Evolutionary conservation across 30 jellyfish, hydroid and myxozoan genomes (phyloP), one percentile per base, ranked within the genome.

Genomic region (Aurelia sp.): DNA sequence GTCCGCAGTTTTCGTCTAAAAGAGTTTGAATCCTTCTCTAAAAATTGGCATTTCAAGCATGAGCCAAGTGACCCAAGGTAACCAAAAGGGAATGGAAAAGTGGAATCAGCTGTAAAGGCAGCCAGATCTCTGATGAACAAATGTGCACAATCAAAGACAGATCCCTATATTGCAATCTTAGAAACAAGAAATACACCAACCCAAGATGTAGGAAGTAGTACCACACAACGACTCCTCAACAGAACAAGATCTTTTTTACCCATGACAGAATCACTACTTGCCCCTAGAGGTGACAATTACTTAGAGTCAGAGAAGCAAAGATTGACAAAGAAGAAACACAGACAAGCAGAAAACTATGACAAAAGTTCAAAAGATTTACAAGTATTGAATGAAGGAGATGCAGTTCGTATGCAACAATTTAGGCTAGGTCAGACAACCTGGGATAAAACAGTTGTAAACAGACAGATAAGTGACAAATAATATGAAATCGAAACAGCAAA

Each of bases 61-160:
- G 24, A 79, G 13, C 27, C 44, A 61, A 41, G 80, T 18, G 67
- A 41, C 63, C 90, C 90, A 24, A 50, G 81, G 31, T 47, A 79
- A 1, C 80, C 68, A 41, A 61, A 79, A 63, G 24, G 81, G 66
- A 79, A 79, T 77, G 81, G 81, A 15, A 60, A 77, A 77, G 90
- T 84, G 31, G 84, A 79, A 63, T 79, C 90, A 61, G 90, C 90
- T 19, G 90, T 30, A 40, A 79, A 79, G 63, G 74, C 90, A 60
- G 65, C 90, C 44, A 41, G 59, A 79, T 58, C 67, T 30, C 82
- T 60, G 63, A 59, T 61, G 81, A 79, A 19, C 64, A 79, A 79
- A 40, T 61, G 79, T 40, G 63, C 80, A 58, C 81, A 63, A 40
- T 51, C 81, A 20, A 61, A 79, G n/a, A 19, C 64, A 11, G 90